Evolutionary conservation across 2,797 vertebrate genomes (phyloP).

Genomic region (Arremon aurantiirostris): DNA sequence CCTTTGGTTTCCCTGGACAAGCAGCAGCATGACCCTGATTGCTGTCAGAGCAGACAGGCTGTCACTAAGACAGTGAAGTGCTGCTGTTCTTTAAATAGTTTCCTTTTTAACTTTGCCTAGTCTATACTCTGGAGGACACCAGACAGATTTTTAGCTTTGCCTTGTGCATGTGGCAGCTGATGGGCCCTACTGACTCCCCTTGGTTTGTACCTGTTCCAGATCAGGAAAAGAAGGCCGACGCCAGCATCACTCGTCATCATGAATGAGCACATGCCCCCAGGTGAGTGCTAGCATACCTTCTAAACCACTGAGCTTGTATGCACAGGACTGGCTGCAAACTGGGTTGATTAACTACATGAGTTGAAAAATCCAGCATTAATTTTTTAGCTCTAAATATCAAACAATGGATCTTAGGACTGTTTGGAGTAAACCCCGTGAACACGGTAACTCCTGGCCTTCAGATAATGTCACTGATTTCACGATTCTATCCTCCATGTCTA

Average conservation of each 20-base stretch:
- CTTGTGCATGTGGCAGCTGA: background rate
- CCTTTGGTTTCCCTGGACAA: background rate
- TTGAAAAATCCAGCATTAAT: background rate
- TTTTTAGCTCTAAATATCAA: background rate
- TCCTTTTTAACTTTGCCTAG: background rate
- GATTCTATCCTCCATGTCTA: background rate
- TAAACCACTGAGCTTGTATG: background rate
- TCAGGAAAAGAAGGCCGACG: slow-evolving; percentile 87
- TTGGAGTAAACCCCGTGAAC: background rate
- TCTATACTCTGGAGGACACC: background rate
- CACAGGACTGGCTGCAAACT: background rate
- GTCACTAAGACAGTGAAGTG: background rate
- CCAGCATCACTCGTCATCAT: slow-evolving; percentile 88
- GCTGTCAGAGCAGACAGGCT: background rate
- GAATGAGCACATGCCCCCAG: slow-evolving; percentile 81
- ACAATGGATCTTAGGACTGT: background rate
- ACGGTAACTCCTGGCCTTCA: background rate
- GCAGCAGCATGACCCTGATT: background rate
- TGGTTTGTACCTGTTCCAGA: slow-evolving; percentile 73
- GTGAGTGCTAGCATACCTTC: slow-evolving; percentile 64
- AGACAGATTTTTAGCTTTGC: background rate
- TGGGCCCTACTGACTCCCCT: background rate
- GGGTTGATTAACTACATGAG: background rate
- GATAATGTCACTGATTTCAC: background rate
- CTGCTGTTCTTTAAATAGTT: background rate